Base-by-base conservation (phyloP, 2,797 vertebrate genomes). In the Steatocranus sp. region DNA sequence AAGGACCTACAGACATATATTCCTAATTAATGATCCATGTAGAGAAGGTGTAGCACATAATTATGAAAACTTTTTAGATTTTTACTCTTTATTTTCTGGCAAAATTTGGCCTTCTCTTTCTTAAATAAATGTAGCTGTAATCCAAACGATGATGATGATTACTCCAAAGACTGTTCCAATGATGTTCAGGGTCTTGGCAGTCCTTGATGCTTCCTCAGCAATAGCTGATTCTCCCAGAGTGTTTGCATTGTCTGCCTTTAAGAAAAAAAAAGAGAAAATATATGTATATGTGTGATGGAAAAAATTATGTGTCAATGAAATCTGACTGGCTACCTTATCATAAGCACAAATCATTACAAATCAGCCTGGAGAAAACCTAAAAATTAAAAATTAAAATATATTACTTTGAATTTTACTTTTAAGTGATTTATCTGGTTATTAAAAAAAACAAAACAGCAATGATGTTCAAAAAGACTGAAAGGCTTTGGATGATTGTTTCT, bases 161-260 rank as follows among this genome's bases (percentile, higher is more conserved):
- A 94, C 34, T 84, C 95, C 96, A 79, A 79, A 32, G 79, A 96
- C 92, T 5, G 94, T 75, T 17, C 77, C 91, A 0, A 89, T 1
- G 27, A 96, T 75, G 58, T 96, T 96, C 3, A 96, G 88, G 2
- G 41, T 91, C 86, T 90, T 95, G 56, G 95, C 95, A 1, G 58
- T 95, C 36, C 82, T 93, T 2, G 95, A 95, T 4, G 94, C 91
- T 1, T 88, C 81, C 8, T 8, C n/a, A 1, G 95, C 96, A 6
- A 0, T 0, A 2, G 43, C 17, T 4, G 70, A 8, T 8, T 96
- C 78, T 34, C 94, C 94, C 0, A 15, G 2, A 1, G 53, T 20
- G n/a, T 87, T 91, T 2, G 94, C 93, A 51, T 66, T 66, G 25
- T 66, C 11, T 41, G 61, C 20, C 61, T 83, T 15, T 12, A 49